Base-by-base conservation (phyloP, 2,888 invertebrate genomes). In the Protodeltote pygarga region DNA sequence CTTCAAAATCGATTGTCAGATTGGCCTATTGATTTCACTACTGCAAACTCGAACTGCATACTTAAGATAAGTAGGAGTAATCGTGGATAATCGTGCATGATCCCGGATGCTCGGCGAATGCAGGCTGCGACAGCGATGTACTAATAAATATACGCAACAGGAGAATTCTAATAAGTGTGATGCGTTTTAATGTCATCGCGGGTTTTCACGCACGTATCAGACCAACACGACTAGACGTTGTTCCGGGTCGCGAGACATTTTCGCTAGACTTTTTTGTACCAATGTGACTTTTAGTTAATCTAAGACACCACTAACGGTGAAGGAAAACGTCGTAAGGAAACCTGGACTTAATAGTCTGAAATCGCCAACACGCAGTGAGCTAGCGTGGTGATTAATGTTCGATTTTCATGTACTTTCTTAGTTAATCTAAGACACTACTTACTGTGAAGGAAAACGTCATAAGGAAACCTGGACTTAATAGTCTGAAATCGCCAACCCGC, bases 31-130 rank as follows among this genome's bases (percentile, higher is more conserved):
- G 60, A 60, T 60, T 64, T 64, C 60, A 25, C 60, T 51, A 24
- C 40, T 33, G 29, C 23, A 42, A 44, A 45, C 58, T 37, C 9
- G 28, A 4, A 13, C 38, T 32, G 60, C 64, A 64, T 60, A 63
- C 58, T 24, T 21, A 63, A 62, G 34, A 47, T 25, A 24, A 16
- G 17, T 39, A 19, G 34, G 35, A 33, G 44, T 58, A 64, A 64
- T 58, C 60, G 62, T 61, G 35, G 50, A 55, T 46, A 60, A 61
- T 65, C 62, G 71, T 70, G 65, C 61, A 34, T 52, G 65, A 27
- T 68, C 70, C 71, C 71, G 70, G 70, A 70, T 68, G 57, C 64
- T 21, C n/a, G 21, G n/a, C 17, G 63, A 52, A 50, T 66, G 58
- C 61, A 44, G 42, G 60, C 53, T 60, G 55, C 31, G 40, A 31